phyloP scores from a whole-genome alignment of 2,113 vertebrate genomes.

The Trogon melanurus region DNA sequence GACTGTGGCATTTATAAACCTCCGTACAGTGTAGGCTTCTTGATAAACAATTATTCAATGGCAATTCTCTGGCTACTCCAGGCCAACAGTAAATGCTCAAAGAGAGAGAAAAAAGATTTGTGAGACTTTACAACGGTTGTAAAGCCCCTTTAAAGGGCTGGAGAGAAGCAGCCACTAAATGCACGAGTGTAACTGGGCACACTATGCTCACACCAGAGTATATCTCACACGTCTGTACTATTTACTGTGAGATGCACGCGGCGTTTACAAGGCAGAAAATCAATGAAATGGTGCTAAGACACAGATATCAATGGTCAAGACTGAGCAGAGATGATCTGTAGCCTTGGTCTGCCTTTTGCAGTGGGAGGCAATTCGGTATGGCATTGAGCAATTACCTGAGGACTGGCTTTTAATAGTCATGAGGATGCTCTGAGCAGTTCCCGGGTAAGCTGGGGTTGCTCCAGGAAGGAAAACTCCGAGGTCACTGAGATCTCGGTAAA shows the following conservation, averaged over 20 bases:
- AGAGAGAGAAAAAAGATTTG: not conserved
- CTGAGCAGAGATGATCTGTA: not conserved
- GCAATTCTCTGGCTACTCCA: not conserved
- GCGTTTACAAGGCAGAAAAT: not conserved
- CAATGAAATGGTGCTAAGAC: not conserved
- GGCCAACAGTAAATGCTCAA: not conserved
- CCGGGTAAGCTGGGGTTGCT: not conserved
- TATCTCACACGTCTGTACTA: not conserved
- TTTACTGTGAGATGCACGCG: not conserved
- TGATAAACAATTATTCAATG: not conserved
- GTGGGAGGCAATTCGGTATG: not conserved
- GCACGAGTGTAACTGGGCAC: not conserved
- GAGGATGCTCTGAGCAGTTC: not conserved
- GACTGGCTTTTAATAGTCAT: not conserved
- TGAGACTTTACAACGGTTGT: not conserved
- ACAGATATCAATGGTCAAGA: not conserved
- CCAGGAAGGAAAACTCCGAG: not conserved
- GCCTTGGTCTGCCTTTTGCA: not conserved
- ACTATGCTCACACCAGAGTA: not conserved
- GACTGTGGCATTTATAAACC: not conserved
- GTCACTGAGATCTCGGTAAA: not conserved
- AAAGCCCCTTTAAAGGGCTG: too few relatives aligned
- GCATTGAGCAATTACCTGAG: not conserved
- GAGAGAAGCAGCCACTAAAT: not conserved
- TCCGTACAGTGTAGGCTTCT: not conserved